A percentile compares a stretch with the other conserved stretches of the same genome.
Conservation (phyloP, 2,888 invertebrate genomes). For the Clistopyga incitator region DNA sequence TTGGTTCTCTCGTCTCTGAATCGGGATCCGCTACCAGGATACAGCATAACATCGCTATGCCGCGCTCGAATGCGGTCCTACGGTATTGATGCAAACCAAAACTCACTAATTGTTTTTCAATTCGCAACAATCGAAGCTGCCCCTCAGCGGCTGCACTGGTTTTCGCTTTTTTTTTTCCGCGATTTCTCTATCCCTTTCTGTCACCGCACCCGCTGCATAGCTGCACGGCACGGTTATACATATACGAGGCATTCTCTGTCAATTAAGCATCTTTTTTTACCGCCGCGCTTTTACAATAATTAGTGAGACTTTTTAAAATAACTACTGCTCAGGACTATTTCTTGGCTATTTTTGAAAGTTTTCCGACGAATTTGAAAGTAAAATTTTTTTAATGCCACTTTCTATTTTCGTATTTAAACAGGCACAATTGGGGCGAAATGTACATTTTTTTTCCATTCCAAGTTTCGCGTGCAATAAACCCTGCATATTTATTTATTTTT, state of each 20-base stretch:
- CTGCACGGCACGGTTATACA: not conserved
- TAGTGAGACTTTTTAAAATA: too few relatives aligned
- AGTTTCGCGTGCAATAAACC: too few relatives aligned
- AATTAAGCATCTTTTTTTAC: too few relatives aligned
- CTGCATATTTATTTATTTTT: too few relatives aligned
- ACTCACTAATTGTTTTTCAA: constrained; percentile 83
- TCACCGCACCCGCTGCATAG: not conserved
- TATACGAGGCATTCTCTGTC: not conserved
- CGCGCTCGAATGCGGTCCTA: constrained; percentile 43
- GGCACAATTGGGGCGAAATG: too few relatives aligned
- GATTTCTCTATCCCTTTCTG: constrained; percentile 20
- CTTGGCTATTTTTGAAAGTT: too few relatives aligned
- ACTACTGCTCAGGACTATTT: too few relatives aligned
- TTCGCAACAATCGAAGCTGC: constrained; percentile 79
- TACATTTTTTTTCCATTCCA: too few relatives aligned
- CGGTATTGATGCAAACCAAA: constrained; percentile 73
- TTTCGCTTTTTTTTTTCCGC: constrained; percentile 3
- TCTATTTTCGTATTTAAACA: too few relatives aligned
- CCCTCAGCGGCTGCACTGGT: not conserved
- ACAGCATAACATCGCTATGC: constrained; percentile 18
- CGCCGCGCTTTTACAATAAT: too few relatives aligned
- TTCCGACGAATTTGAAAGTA: too few relatives aligned
- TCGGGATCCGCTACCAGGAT: constrained; percentile 37
- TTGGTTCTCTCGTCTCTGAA: constrained; percentile 34
- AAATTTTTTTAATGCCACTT: too few relatives aligned